Evolutionary conservation across 2,888 invertebrate genomes (phyloP), one percentile per base, ranked within the genome.

Genomic region (Dasypolia templi): DNA sequence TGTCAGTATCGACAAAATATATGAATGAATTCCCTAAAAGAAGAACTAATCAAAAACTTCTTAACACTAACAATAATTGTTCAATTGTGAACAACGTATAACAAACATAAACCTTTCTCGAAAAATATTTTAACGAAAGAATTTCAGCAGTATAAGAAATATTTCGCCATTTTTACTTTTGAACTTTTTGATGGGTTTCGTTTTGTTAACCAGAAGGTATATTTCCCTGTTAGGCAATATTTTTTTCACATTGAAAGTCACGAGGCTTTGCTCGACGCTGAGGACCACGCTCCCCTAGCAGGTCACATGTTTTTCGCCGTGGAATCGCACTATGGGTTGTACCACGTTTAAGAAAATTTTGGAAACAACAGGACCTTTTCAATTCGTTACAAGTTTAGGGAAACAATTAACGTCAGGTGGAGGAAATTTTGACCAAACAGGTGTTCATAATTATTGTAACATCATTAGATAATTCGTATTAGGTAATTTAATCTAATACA

Each of bases 241-340:
- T 85, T 61, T 66, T 26, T n/a, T 42, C 49, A 55, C 58, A 74
- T 77, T 83, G 2, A 0, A 0, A 49, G 58, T 76, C 84, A 76
- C 86, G 84, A 84, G 75, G 66, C 14, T 35, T 32, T 55, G 5
- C 42, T 58, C 22, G 19, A 12, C 11, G 49, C 11, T 19, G 2
- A n/a, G 53, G 64, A 62, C 35, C 59, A 79, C 56, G 62, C 42
- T 62, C 22, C 42, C 12, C 3, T 29, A 9, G 12, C 9, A 0
- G 6, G 64, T 51, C 81, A 81, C 84, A 81, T 81, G 80, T 75
- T 49, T 61, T 46, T 22, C 44, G 17, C 12, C 9, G 42, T n/a
- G 51, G 44, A 22, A 7, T 7, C 6, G 19, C 17, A 29, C 5
- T n/a, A 39, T 2, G 4, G 14, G 26, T 5, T 17, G 32, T 4